phyloP scores from a whole-genome alignment of 2,797 vertebrate genomes.

The Acanthornis magna region DNA sequence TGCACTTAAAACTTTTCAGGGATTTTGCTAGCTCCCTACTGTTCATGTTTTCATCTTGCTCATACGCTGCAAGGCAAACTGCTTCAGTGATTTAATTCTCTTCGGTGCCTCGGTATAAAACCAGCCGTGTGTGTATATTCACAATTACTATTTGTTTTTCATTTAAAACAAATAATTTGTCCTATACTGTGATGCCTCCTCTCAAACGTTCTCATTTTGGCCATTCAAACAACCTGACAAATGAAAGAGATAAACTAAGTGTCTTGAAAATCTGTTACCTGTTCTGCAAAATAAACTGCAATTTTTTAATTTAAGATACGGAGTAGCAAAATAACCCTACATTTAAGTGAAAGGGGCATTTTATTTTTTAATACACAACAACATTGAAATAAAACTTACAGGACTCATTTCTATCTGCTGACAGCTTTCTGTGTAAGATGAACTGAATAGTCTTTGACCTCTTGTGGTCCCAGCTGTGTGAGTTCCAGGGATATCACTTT shows the following conservation, averaged over 20 bases:
- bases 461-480: background rate
- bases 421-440: background rate
- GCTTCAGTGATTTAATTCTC: constrained; percentile 70
- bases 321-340: background rate
- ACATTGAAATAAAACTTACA: background rate
- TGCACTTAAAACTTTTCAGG: constrained; percentile 74
- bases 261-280: background rate
- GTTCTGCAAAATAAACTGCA: background rate
- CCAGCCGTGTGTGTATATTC: constrained; percentile 23
- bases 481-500: background rate
- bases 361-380: background rate
- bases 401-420: background rate
- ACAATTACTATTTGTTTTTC: constrained; percentile 65
- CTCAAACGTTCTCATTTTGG: constrained; percentile 17
- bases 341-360: background rate
- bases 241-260: constrained; percentile 39
- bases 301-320: background rate
- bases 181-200: constrained; percentile 12
- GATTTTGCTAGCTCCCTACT: constrained; percentile 73
- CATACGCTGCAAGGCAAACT: constrained; percentile 63
- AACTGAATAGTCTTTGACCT: background rate
- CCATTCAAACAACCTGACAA: constrained; percentile 36
- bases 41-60: constrained; percentile 76
- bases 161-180: constrained; percentile 56
- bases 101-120: constrained; percentile 12